Base-by-base conservation (phyloP, 2,113 vertebrate genomes). In the Bufo bufo region DNA sequence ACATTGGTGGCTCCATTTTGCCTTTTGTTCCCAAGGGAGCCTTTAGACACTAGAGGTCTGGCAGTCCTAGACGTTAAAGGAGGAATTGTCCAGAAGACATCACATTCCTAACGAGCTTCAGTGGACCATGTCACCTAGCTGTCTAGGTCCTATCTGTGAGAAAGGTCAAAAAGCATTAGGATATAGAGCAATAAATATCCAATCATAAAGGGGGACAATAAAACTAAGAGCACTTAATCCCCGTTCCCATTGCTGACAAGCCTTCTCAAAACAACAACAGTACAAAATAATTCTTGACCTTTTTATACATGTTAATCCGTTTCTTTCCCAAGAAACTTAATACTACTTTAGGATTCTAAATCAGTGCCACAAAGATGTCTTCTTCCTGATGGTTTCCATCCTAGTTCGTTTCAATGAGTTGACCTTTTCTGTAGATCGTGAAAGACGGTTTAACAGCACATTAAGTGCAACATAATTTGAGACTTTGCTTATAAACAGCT, bases 211-310 rank as follows among this genome's bases (percentile, higher is more conserved):
- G 52, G 49, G 66, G 16, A 85, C 54, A 85, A 85, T 75, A 85
- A 85, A 85, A 85, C 83, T 85, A 85, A 85, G 52, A 85, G 66
- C 69, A 75, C 83, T 85, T 59, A 75, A 85, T 74, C 66, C 69
- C 83, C 13, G 43, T 75, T 74, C 33, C 66, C 52, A 75, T 59
- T 74, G 83, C 83, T 59, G 69, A 45, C 83, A 74, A 75, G 45
- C 52, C 16, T 72, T 85, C 71, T 75, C 83, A 85, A 85, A 75
- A 85, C 83, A 85, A 85, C 83, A 84, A 84, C n/a, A 71, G 12
- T 33, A 66, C 65, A 69, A 84, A 84, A 84, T 84, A 84, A 84
- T 84, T 84, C 49, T 69, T 84, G 82, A 84, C 82, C 82, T 84
- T 84, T 84, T 85, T 58, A 72, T 85, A 59, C 49, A 45, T 85